Conservation (phyloP, 2,888 invertebrate species). For the Drosophila ezoana region DNA sequence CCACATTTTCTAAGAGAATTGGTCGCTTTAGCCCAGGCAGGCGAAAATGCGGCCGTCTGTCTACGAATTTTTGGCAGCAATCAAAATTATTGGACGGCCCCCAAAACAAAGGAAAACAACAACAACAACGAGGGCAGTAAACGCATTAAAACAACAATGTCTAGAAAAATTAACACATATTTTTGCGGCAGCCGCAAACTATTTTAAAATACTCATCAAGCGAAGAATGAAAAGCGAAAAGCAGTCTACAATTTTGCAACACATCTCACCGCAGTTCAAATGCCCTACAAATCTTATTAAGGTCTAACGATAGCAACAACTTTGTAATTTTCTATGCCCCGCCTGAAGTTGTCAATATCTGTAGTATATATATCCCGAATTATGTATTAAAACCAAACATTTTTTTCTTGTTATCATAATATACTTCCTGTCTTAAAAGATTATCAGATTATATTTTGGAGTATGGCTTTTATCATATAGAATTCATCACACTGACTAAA, state of each 20-base stretch:
- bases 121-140: constrained; percentile 9
- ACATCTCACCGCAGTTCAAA: neutral
- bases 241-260: neutral
- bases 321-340: no score
- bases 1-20: constrained; percentile 26
- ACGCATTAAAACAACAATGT: constrained; percentile 28
- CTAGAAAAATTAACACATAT: constrained; percentile 73
- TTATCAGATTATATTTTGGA: no score
- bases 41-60: constrained; percentile 47
- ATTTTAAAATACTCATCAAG: constrained; percentile 64
- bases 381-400: no score
- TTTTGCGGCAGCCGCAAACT: constrained; percentile 53
- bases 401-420: no score
- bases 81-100: constrained; percentile 67
- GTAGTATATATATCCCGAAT: no score
- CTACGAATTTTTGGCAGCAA: constrained; percentile 73
- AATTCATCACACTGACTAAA: neutral
- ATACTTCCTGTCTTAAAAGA: no score
- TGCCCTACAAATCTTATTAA: constrained; percentile 21
- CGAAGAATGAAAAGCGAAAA: constrained; percentile 25
- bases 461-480: neutral
- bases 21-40: constrained; percentile 5
- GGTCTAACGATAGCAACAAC: no score
- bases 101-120: constrained; percentile 23
- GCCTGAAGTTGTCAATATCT: no score